Base-by-base conservation (phyloP, 2,113 vertebrate species). In the Daphoenositta chrysoptera region DNA sequence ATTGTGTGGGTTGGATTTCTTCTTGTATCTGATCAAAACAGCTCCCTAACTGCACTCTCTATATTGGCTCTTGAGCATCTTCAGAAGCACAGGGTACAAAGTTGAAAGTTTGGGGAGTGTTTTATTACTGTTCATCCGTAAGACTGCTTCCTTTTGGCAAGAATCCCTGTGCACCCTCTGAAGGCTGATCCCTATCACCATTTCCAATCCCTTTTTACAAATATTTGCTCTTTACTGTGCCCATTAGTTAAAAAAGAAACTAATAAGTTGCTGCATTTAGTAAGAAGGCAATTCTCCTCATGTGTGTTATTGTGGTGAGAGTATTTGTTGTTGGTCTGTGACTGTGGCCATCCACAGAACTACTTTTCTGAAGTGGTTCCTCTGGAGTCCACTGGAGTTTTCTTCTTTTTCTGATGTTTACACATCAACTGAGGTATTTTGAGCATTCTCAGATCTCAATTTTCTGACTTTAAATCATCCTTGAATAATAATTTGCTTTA, bases 401-500 rank as follows among this genome's bases (percentile, higher is more conserved):
- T 85, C n/a, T 63, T 69, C 22, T 82, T 89, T 83, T 90, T 69
- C 39, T 93, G 47, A 8, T 96, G 80, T 94, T 96, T 95, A 84
- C 51, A 64, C 37, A 57, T 63, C 68, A 92, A 23, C 57, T 75
- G 44, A 86, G 48, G 77, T 93, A 89, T 94, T 96, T 92, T 82
- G 76, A 93, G 65, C 39, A 31, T 72, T 75, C 51, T 90, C 10
- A 64, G 24, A 83, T 83, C 76, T 93, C 69, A 60, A 0, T 92
- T 94, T 95, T 93, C 86, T 70, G 51, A 58, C 53, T 88, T 90
- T 37, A 86, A 81, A 64, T 83, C 18, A 71, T 71, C 69, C 24
- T 77, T 86, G 84, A 86, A 88, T 57, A 94, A 75, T 75, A 19
- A 64, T 31, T 70, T 50, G 18, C 48, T 86, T 89, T 89, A 88